Evolutionary conservation across 2,113 vertebrate species (phyloP).

Genomic region (Charadrius vociferus): DNA sequence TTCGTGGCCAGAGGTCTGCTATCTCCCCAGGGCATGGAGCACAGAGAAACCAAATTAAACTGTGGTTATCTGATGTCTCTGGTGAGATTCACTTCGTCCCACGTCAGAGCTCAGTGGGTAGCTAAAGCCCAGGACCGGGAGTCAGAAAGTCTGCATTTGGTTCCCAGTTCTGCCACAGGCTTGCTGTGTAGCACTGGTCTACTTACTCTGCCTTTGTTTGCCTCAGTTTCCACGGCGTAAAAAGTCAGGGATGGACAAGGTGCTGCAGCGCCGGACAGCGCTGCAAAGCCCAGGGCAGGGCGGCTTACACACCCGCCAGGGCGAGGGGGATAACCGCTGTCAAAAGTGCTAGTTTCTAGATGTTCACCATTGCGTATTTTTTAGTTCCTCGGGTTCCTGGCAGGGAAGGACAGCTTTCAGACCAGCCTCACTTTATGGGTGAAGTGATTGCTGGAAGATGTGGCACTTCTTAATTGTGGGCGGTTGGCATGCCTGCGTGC

Average conservation of each 20-base stretch:
- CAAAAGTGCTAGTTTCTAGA: not conserved
- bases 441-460: not conserved
- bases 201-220: slow-evolving; percentile 47
- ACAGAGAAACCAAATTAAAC: slow-evolving; percentile 66
- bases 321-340: not conserved
- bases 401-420: not conserved
- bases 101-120: slow-evolving; percentile 56
- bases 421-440: not conserved
- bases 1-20: slow-evolving; percentile 62
- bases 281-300: not conserved
- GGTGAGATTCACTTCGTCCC: slow-evolving; percentile 48
- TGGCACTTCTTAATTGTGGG: not conserved
- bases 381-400: not conserved
- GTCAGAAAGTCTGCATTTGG: slow-evolving; percentile 56
- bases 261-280: not conserved
- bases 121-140: slow-evolving; percentile 11
- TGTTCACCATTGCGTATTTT: not conserved
- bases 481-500: not conserved
- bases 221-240: slow-evolving; percentile 23
- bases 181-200: slow-evolving; percentile 2
- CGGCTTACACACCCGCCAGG: not conserved
- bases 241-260: not conserved
- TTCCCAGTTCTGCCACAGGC: slow-evolving; percentile 62
- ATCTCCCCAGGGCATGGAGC: slow-evolving; percentile 55
- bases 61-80: slow-evolving; percentile 67